Base-by-base conservation (phyloP, 1,140 invertebrate species). In the Cyclina sinensis region DNA sequence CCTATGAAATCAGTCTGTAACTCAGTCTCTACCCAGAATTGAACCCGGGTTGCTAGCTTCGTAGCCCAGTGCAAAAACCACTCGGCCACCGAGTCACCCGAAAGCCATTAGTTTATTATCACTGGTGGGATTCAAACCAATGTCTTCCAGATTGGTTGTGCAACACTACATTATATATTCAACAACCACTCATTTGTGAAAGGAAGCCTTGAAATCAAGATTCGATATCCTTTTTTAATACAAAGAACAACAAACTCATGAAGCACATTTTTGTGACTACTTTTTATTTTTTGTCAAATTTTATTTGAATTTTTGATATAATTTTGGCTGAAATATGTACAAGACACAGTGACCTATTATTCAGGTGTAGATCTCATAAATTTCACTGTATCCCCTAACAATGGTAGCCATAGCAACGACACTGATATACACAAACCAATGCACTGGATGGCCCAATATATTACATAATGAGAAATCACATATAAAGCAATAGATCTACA, bases 261-360 rank as follows among this genome's bases (percentile, higher is more conserved):
- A 48, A 48, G 16, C 73, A 76, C 73, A 51, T 46, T 76, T 68
- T 78, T 70, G 46, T 78, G 74, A 78, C 74, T 51, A 78, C 74
- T 78, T 78, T 78, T 78, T 78, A 78, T 78, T 78, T 78, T 78
- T 78, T 78, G 74, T 78, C 74, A 78, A 78, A 78, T 78, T 78
- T 78, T 78, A 78, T 78, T 78, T 78, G 74, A 78, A 78, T 78
- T 78, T 78, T 78, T 43, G 74, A 78, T 78, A 78, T 78, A 78
- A 78, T 78, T 78, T 78, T 78, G 74, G 46, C 74, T 78, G 74
- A 78, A 78, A 78, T 78, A 78, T 78, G 27, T 78, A 78, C 74
- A 78, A 54, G 74, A 78, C 46, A 78, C 74, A 78, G 74, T 54
- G n/a, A 78, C 46, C 46, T 48, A 12, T 35, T 51, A 35, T 18